Conservation (phyloP, 2,888 invertebrate genomes). For the Blomia tropicalis region DNA sequence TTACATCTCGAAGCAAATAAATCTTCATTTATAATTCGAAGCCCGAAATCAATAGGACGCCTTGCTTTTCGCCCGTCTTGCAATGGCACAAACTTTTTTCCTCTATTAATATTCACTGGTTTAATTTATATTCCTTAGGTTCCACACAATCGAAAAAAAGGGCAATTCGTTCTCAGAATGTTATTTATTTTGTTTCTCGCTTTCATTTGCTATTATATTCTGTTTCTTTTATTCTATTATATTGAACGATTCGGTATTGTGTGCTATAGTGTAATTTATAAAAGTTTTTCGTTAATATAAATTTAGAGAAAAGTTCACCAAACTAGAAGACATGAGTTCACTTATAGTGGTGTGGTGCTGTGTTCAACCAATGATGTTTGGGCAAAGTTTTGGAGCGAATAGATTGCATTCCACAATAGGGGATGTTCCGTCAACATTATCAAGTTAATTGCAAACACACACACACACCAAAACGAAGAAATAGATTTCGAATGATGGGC, state of each 20-base stretch:
- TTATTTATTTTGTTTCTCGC: conserved; percentile 4
- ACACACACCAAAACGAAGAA: no score
- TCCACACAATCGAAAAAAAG: neutral
- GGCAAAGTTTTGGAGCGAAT: neutral
- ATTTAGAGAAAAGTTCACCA: conserved; percentile 11
- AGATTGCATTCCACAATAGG: neutral
- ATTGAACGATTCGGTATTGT: no score
- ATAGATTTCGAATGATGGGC: no score
- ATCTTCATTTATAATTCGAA: conserved; percentile 4
- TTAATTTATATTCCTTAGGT: conserved; percentile 15
- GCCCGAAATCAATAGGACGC: conserved; percentile 1
- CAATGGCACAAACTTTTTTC: neutral
- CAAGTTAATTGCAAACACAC: conserved; percentile 9
- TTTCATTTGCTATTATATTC: neutral
- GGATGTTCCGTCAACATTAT: conserved; percentile 8
- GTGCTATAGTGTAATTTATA: conserved; percentile 12
- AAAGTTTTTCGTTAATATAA: conserved; percentile 4
- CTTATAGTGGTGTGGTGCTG: no score
- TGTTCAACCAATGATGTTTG: no score
- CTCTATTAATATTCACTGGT: neutral
- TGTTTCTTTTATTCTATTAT: neutral
- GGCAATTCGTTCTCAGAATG: neutral
- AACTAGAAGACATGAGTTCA: no score
- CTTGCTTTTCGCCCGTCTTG: no score
- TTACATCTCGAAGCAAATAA: conserved; percentile 11